Percentiles rank a stretch among this genome's conserved stretches.
phyloP scores from a whole-genome alignment of 2,888 invertebrate genomes.

The Iselma pallidipennis region DNA sequence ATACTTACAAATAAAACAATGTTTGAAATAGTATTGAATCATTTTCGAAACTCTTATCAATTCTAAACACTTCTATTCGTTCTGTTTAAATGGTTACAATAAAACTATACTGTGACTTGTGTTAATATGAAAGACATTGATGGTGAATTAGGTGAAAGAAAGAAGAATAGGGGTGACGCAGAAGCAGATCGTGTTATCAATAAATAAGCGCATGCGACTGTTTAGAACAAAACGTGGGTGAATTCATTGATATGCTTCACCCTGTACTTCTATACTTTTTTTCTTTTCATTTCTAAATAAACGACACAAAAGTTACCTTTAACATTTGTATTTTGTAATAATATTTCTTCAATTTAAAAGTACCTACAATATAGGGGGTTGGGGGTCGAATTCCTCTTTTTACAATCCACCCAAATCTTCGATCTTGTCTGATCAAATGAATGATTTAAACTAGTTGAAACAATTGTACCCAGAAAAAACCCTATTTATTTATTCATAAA shows the following conservation, averaged over 20 bases:
- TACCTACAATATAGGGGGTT: too few relatives aligned
- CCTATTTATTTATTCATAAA: too few relatives aligned
- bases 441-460: too few relatives aligned
- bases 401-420: too few relatives aligned
- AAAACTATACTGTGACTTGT: background rate
- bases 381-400: too few relatives aligned
- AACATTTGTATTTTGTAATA: background rate
- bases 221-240: conserved; percentile 39
- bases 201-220: conserved; percentile 42
- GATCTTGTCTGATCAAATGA: too few relatives aligned
- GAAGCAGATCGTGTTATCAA: conserved; percentile 39
- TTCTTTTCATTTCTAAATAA: too few relatives aligned
- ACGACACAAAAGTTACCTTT: background rate
- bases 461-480: too few relatives aligned
- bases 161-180: conserved; percentile 29
- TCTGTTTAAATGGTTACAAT: background rate
- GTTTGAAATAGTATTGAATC: conserved; percentile 28
- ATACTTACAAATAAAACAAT: conserved; percentile 27
- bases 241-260: conserved; percentile 33
- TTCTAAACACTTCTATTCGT: background rate
- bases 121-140: background rate
- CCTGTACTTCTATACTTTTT: conserved; percentile 1
- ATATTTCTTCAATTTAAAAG: too few relatives aligned
- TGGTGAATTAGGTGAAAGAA: background rate
- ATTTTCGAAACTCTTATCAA: conserved; percentile 19